Evolutionary conservation across 2,113 vertebrate genomes (phyloP), one percentile per base, ranked within the genome.

Genomic region (Campylomormyrus numenius): DNA sequence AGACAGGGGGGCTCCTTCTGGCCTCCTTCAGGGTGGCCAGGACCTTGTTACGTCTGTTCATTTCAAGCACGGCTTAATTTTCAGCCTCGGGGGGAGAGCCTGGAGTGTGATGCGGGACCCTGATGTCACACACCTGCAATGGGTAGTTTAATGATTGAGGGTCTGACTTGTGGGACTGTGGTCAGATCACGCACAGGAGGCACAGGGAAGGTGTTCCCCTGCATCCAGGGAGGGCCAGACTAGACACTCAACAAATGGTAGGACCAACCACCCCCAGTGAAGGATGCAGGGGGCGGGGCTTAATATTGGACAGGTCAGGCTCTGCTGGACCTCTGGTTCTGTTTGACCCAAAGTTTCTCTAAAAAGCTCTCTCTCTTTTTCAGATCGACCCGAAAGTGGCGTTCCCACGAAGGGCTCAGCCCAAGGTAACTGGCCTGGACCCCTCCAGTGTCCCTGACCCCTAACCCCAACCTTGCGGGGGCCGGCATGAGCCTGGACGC

Each of bases 371-470:
- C 39, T 84, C 24, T 52, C 15, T 49, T 88, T 87, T 87, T 95
- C 86, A 99, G 98, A 99, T 99, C 89, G 98, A 99, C 90, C 98
- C 98, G 21, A 99, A 99, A 96, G 98, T 99, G 91, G 98, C 98
- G 0, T 99, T 99, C 93, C 98, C 98, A 88, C 98, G 98, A 89
- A 93, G 98, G 96, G 98, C 98, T 94, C 98, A 99, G 94, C 98
- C 98, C 90, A 99, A 99, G 97, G 98, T 99, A 95, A 95, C 97
- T 94, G 17, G 89, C 70, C 17, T 89, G 49, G 66, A 2, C 66
- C 39, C 3, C 7, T 48, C n/a, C 80, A 8, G 86, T 74, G 49
- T 53, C 35, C 15, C 86, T 52, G 27, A 45, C n/a, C 86, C 39
- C 50, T 13, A 24, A 19, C 84, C 83, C 35, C 24, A 5, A 48